Evolutionary conservation across 2,797 vertebrate species (phyloP).

Genomic region (Arnoldichthys spilopterus): DNA sequence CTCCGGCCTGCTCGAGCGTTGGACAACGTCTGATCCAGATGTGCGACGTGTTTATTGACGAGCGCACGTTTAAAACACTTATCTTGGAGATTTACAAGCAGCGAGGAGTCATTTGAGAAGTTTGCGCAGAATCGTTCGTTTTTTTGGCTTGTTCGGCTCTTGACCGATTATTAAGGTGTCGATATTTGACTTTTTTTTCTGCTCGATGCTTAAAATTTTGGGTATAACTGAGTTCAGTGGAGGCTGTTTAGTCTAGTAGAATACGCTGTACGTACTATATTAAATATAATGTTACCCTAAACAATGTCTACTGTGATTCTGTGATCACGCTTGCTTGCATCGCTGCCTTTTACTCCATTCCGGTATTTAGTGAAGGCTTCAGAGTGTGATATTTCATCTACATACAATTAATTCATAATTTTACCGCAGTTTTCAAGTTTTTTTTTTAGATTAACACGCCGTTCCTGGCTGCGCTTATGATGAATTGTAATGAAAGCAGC

Average conservation of each 20-base stretch:
- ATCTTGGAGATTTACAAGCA: constrained; percentile 17
- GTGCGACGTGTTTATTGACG: constrained; percentile 33
- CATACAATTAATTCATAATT: background rate
- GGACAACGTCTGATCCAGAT: constrained; percentile 16
- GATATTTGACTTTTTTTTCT: too few relatives aligned
- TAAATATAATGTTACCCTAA: too few relatives aligned
- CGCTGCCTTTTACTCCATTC: background rate
- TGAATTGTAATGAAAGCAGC: background rate
- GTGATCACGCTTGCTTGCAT: too few relatives aligned
- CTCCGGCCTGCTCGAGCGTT: constrained; percentile 12
- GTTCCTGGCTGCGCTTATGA: background rate
- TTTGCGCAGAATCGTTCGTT: background rate
- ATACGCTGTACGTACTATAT: too few relatives aligned
- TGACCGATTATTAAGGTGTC: background rate
- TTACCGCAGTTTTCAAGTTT: background rate
- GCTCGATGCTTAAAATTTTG: too few relatives aligned
- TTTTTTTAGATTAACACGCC: too few relatives aligned
- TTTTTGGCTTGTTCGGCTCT: background rate
- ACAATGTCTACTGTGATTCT: too few relatives aligned
- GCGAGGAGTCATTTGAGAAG: constrained; percentile 8
- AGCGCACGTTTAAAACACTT: background rate
- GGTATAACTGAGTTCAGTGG: too few relatives aligned
- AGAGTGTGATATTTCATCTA: background rate
- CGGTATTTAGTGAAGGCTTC: background rate
- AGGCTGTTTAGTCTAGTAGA: too few relatives aligned